Evolutionary conservation across 2,113 vertebrate genomes (phyloP), one percentile per base, ranked within the genome.

Genomic region (Mustela lutreola): DNA sequence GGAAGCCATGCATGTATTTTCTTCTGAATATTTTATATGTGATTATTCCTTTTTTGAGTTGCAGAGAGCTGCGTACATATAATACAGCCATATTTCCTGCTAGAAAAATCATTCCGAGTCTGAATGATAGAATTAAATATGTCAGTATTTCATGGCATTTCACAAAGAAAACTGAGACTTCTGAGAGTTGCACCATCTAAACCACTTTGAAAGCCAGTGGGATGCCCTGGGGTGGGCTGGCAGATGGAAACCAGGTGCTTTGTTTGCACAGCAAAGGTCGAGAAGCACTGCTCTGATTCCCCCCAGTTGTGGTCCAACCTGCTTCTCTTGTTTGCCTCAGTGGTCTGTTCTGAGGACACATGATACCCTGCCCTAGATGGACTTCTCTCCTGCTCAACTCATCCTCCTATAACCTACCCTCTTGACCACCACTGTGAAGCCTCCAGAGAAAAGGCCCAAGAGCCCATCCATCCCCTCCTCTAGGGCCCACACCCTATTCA

Each of bases 71-170:
- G n/a, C 2, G 1, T 95, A 63, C 1, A 8, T 95, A 67, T 87
- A 79, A 95, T 60, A 56, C 0, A 14, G 80, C 79, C 58, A 24
- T 78, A 97, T 94, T 95, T 95, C 87, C 87, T 96, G 80, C 87
- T 65, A 92, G 95, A 97, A 95, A 97, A 97, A 92, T 83, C 10
- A 0, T 91, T 88, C 31, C 60, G 79, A 73, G 24, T 73, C 45
- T 79, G 76, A 97, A 71, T 56, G 76, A 96, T 81, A 26, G 45
- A 88, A 97, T 93, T 94, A 97, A 96, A 91, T 94, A 56, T 78
- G 78, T 97, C 94, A 81, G 28, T 92, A 85, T 97, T 97, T 97
- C 71, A 89, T 85, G 76, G 45, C 22, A 18, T 96, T 96, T 96
- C 76, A 95, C 33, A 33, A 90, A 89, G 76, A 42, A 95, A 96